Evolutionary conservation across 2,888 invertebrate species (phyloP).

Genomic region (Andrena minutula): DNA sequence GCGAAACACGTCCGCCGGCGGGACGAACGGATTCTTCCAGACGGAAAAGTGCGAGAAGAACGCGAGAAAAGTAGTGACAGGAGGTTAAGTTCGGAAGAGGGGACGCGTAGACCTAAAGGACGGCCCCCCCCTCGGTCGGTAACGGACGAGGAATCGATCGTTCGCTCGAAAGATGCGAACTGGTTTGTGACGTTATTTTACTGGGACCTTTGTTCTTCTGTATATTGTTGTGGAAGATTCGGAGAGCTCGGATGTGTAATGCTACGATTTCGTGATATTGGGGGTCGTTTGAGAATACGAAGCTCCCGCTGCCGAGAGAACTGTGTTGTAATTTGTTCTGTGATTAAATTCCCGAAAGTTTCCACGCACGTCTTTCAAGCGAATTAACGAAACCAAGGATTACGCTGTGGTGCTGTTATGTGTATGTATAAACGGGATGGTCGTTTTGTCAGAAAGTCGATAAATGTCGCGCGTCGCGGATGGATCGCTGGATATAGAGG

Average conservation of each 20-base stretch:
- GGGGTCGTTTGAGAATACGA: neutral
- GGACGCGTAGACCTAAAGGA: constrained; percentile 49
- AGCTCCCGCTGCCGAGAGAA: no score
- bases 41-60: constrained; percentile 23
- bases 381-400: neutral
- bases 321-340: no score
- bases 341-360: no score
- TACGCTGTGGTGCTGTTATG: neutral
- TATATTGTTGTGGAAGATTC: neutral
- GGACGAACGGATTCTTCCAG: neutral
- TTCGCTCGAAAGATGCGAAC: constrained; percentile 10
- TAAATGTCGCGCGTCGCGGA: constrained; percentile 1
- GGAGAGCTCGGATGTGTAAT: neutral
- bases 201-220: neutral
- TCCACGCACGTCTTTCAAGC: neutral
- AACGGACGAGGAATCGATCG: constrained; percentile 53
- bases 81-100: constrained; percentile 59
- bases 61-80: constrained; percentile 42
- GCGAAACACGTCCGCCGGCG: neutral
- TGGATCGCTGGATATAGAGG: constrained; percentile 34
- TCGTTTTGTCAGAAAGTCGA: neutral
- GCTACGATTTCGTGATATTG: neutral
- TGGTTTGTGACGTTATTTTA: neutral
- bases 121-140: constrained; percentile 54
- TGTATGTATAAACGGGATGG: constrained; percentile 1